Evolutionary conservation across 92 coral and sea anemone genomes (phyloP), one percentile per base, ranked within the genome.

Genomic region (Zoanthus sociatus): DNA sequence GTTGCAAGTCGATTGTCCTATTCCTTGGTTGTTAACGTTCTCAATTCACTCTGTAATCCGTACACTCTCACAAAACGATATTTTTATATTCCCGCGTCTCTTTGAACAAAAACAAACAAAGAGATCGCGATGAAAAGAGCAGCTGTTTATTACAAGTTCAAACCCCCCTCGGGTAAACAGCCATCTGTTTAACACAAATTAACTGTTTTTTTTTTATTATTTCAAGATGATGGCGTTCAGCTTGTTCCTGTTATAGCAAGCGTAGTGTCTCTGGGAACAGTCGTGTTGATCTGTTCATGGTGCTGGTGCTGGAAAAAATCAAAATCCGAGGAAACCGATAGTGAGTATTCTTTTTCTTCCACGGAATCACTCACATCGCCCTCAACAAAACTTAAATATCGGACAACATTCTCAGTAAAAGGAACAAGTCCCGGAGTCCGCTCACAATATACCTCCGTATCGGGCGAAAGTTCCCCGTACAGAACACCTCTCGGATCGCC

Each of bases 251-350:
- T 90, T 16, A 48, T 97, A 3, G 99, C 98, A n/a, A 95, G 99
- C 77, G 30, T 95, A 16, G 95, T 97, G 0, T 97, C 97, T 0
- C 87, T 97, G 21, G 92, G 91, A 9, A 95, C 92, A 37, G 78
- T 95, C 68, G 89, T 94, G 12, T 84, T 96, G 6, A 73, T 97
- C 15, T 97, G 99, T 76, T 79, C 96, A 17, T 97, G 99, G 99
- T 95, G 98, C 72, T 87, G 86, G 54, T 91, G 94, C 20, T 92
- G 95, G 92, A 90, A 90, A 72, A 89, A 92, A 20, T 83, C 96
- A 1, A 89, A 92, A 56, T 70, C 83, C 8, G 88, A 83, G 61
- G 94, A 78, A 31, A 87, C 82, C 13, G 91, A 82, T 47, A 87
- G 83, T 4, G 94, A 92, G 42, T 86, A 55, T 50, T 87, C 84